These are phyloP conservation scores for Macaria notata DNA, from an alignment of 2,888 invertebrate species.

Conservation along the genomic window DNA sequence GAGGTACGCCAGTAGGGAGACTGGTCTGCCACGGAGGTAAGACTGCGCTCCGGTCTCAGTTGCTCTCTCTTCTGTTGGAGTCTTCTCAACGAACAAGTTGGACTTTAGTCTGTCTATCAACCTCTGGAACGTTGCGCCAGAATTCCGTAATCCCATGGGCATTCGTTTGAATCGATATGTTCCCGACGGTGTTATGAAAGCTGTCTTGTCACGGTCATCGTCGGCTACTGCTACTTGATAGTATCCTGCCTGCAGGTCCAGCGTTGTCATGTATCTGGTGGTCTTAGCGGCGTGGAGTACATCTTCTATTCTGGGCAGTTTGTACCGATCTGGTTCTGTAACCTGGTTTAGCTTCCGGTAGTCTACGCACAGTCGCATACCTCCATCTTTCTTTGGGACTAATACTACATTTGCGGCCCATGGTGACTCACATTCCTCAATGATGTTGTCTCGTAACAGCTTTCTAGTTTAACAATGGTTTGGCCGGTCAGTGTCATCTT, in stretches of 20 bases:
- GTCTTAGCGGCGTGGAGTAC: constrained; percentile 8
- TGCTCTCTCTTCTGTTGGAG: too few species aligned
- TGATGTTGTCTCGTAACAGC: constrained; percentile 37
- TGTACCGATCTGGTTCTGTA: constrained; percentile 4
- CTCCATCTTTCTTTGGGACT: constrained; percentile 19
- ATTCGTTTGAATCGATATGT: background rate
- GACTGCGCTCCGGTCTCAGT: too few species aligned
- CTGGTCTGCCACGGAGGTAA: too few species aligned
- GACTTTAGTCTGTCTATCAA: constrained; percentile 8
- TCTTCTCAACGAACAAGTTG: background rate
- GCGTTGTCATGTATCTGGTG: constrained; percentile 20
- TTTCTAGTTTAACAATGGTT: constrained; percentile 10
- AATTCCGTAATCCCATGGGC: constrained; percentile 1
- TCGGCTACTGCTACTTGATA: background rate
- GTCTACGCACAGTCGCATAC: background rate
- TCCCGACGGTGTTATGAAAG: background rate
- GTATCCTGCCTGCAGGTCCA: constrained; percentile 2
- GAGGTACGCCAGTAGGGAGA: constrained; percentile 33
- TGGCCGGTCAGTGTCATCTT: constrained; percentile 5
- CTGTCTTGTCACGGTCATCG: background rate
- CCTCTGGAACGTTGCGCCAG: constrained; percentile 10
- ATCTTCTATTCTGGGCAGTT: constrained; percentile 6
- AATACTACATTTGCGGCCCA: constrained; percentile 27
- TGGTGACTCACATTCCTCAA: constrained; percentile 35
- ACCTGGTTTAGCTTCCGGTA: too few species aligned